A percentile compares a stretch with the other conserved stretches of the same genome.
phyloP scores from a whole-genome alignment of 2,888 invertebrate species.

The Stenotaenia linearis region DNA sequence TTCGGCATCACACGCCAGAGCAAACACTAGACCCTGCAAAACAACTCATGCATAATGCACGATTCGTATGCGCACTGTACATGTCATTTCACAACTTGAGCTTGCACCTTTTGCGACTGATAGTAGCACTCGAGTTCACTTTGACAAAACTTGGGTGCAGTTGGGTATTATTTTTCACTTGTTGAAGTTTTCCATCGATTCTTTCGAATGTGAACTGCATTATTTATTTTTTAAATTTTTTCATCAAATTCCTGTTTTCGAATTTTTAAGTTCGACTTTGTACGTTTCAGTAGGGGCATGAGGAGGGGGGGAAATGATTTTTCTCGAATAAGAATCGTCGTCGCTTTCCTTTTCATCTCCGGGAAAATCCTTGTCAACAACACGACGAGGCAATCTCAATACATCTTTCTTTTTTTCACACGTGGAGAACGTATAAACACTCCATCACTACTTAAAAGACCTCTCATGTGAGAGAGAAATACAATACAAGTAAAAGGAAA shows the following conservation, averaged over 20 bases:
- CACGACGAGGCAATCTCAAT: neutral
- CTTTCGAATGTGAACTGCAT: too few species aligned
- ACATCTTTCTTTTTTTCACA: neutral
- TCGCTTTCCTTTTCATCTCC: neutral
- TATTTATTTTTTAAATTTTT: too few species aligned
- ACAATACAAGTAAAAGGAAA: neutral
- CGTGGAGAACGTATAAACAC: neutral
- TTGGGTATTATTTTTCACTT: neutral
- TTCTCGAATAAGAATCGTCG: neutral
- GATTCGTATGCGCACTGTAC: neutral
- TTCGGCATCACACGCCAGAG: neutral
- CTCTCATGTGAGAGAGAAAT: neutral
- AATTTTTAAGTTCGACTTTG: too few species aligned
- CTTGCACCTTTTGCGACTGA: neutral
- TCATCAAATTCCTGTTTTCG: too few species aligned
- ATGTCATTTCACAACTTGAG: neutral
- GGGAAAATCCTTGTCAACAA: neutral
- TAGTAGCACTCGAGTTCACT: neutral
- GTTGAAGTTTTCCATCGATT: too few species aligned
- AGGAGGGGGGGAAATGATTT: too few species aligned
- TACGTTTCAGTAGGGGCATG: too few species aligned
- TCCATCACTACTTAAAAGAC: neutral
- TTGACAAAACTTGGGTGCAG: neutral
- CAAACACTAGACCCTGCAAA: neutral
- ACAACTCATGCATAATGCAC: slow-evolving; percentile 26